These are phyloP conservation scores for Druon quercuslanigerum DNA, from an alignment of 1,140 invertebrate genomes.

Conservation along the genomic window DNA sequence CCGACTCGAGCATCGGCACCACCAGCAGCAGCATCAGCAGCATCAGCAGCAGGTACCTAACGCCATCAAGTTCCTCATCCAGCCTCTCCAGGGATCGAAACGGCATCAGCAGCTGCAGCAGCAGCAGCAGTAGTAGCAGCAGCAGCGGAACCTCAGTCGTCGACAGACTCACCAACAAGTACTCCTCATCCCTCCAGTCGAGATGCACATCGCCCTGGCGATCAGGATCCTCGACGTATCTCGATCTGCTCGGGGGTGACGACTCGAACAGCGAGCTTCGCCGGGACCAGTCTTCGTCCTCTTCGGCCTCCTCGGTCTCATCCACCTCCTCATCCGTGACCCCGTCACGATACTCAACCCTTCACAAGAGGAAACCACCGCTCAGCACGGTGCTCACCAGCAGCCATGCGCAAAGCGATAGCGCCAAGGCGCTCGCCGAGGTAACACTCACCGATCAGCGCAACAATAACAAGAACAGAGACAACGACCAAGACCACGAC, in stretches of 20 bases:
- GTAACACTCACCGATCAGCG: conserved; percentile 53
- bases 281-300: conserved; percentile 43
- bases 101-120: too few relatives aligned
- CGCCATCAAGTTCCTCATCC: conserved; percentile 40
- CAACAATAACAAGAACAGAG: conserved; percentile 48
- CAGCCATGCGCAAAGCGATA: conserved; percentile 53
- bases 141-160: not conserved
- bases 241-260: conserved; percentile 57
- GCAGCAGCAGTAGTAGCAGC: too few relatives aligned
- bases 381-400: conserved; percentile 53
- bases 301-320: conserved; percentile 49
- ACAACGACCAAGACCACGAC: conserved; percentile 39
- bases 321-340: conserved; percentile 53
- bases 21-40: conserved; percentile 43
- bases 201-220: conserved; percentile 22
- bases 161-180: conserved; percentile 31
- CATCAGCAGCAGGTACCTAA: conserved; percentile 48
- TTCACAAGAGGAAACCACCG: conserved; percentile 47
- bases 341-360: conserved; percentile 45
- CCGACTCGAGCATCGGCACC: conserved; percentile 51
- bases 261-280: conserved; percentile 41
- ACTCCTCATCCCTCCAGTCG: conserved; percentile 28
- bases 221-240: conserved; percentile 25
- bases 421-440: conserved; percentile 57
- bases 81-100: conserved; percentile 34